Evolutionary conservation across 2,888 invertebrate genomes (phyloP), one percentile per base, ranked within the genome.

Genomic region (Malthinus flaveolus): DNA sequence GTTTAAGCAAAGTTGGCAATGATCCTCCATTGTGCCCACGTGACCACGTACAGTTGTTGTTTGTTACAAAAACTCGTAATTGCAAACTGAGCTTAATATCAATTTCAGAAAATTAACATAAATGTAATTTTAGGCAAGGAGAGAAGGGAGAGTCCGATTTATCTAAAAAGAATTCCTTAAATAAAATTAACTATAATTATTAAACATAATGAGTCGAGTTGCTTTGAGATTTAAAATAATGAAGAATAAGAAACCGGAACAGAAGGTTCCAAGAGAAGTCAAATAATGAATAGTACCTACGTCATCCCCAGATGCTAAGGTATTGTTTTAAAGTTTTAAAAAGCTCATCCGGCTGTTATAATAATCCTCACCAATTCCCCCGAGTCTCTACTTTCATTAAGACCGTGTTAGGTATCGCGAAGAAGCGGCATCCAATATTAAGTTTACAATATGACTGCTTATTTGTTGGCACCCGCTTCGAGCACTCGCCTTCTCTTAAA

Each of bases 401-500:
- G 65, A 51, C 53, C 64, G 59, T 65, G 66, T 66, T 66, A 65
- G 65, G 63, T 68, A 67, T 62, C 66, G 66, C 60, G 59, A 63
- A 65, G 61, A 62, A 62, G 56, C 49, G 52, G 66, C 66, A 66
- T 68, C 66, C 66, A 66, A 66, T 68, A 68, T 68, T 66, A 65
- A 67, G 67, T 65, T 65, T 64, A 66, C 64, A 68, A 67, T 68
- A 65, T 66, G 66, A 66, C 62, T 62, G 64, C 63, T 65, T 65
- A 63, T 56, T 55, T 59, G 66, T 64, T 66, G 61, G 65, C 65
- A 56, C 63, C 54, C 62, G 59, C 57, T 52, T 49, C 63, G 49
- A 59, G 59, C 57, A 56, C 61, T 64, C 58, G 57, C 58, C 60
- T 53, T 60, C 66, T 66, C 57, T 53, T 60, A 62, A 62, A n/a